Conservation (phyloP, 92 coral and sea anemone genomes). For the Meandrina meandrites region DNA sequence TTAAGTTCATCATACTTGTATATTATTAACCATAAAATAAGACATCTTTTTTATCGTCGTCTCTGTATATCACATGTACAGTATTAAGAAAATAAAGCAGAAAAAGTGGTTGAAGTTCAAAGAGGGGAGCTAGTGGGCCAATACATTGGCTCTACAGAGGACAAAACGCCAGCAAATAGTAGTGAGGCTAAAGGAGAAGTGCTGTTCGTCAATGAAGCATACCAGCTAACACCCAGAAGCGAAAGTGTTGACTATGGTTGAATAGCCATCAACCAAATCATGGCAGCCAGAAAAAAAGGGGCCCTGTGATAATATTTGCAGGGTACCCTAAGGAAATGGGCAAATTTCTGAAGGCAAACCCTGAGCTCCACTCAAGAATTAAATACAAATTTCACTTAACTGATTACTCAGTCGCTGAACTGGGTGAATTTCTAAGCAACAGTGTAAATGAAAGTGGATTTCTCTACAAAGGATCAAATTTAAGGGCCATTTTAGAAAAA, state of each 20-base stretch:
- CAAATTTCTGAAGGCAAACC: slow-evolving; percentile 38
- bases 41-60: neutral
- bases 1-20: too few relatives aligned
- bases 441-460: slow-evolving; percentile 35
- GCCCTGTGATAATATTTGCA: slow-evolving; percentile 57
- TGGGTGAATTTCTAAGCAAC: slow-evolving; percentile 25
- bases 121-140: slow-evolving; percentile 51
- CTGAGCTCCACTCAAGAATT: slow-evolving; percentile 44
- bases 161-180: slow-evolving; percentile 29
- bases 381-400: slow-evolving; percentile 42
- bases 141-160: slow-evolving; percentile 50
- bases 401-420: slow-evolving; percentile 26
- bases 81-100: slow-evolving; percentile 32
- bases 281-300: slow-evolving; percentile 48
- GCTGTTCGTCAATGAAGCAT: slow-evolving; percentile 51
- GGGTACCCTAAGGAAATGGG: slow-evolving; percentile 44
- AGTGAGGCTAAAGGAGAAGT: slow-evolving; percentile 53
- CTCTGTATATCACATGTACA: slow-evolving; percentile 38
- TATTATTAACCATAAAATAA: too few relatives aligned
- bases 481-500: neutral
- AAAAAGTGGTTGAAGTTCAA: slow-evolving; percentile 54
- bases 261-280: slow-evolving; percentile 54
- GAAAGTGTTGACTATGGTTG: slow-evolving; percentile 42
- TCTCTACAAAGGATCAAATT: neutral
- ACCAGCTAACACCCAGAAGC: slow-evolving; percentile 41